Conservation (phyloP, 2,888 invertebrate genomes). For the Xanthia icteritia region DNA sequence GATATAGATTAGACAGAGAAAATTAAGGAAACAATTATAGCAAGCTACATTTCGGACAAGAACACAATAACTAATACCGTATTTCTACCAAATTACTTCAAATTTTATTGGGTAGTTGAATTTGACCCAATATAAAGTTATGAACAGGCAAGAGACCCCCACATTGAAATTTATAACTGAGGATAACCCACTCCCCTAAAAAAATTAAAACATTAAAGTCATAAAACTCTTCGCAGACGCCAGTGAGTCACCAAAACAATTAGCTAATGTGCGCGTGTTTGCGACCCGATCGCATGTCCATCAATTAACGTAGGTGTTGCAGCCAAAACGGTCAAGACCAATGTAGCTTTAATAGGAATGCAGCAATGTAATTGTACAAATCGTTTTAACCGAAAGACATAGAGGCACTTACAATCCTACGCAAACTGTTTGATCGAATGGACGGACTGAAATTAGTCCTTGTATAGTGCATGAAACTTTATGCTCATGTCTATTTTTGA, state of each 20-base stretch:
- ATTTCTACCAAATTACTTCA: background rate
- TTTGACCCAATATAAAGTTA: background rate
- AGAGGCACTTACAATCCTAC: conserved; percentile 33
- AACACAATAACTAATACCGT: background rate
- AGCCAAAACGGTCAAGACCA: conserved; percentile 62
- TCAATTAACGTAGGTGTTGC: conserved; percentile 53
- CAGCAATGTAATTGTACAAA: conserved; percentile 50
- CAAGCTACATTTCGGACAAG: background rate
- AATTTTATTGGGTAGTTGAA: background rate
- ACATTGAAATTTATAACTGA: background rate
- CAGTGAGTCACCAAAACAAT: conserved; percentile 49
- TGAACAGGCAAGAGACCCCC: background rate
- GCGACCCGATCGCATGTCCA: conserved; percentile 45
- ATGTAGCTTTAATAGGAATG: conserved; percentile 48
- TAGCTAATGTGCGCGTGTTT: conserved; percentile 51
- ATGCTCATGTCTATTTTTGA: conserved; percentile 24
- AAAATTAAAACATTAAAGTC: conserved; percentile 10
- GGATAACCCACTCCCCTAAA: conserved; percentile 19
- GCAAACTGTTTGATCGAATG: conserved; percentile 25
- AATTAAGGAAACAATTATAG: background rate
- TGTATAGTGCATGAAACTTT: conserved; percentile 17
- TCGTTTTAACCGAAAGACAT: conserved; percentile 20
- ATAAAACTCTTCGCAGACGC: conserved; percentile 27
- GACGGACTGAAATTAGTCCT: conserved; percentile 34
- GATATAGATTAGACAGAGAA: background rate